Base-by-base conservation (phyloP, 2,888 invertebrate genomes). In the Cyaniris semiargus region DNA sequence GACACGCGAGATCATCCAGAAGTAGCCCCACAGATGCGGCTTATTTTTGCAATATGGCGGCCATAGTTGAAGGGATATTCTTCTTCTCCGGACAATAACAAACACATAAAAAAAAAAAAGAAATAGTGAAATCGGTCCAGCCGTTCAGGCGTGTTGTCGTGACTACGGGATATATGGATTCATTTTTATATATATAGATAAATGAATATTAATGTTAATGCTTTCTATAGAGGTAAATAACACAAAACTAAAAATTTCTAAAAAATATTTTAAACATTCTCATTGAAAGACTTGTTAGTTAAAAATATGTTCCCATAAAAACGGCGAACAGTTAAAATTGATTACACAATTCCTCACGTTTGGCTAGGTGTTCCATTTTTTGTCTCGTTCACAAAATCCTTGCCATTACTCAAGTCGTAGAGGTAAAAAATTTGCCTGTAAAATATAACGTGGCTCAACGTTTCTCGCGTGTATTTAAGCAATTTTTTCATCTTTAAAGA, bases 351-450 rank as follows among this genome's bases (percentile, higher is more conserved):
- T 81, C 81, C 79, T 83, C 82, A 82, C 85, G 80, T 85, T 85
- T 83, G 82, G 83, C 84, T 74, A 74, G 78, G 78, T 82, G 81
- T 81, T 82, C 80, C 80, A 84, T 84, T 74, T 88, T 88, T 86
- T 85, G 85, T 85, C 84, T 85, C 83, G 81, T 83, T 83, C 82
- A 83, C 81, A 83, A 86, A 89, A 88, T 88, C 82, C 83, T 80
- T 79, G 79, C 85, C 81, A 86, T 88, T 86, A 86, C 83, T 80
- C 77, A 80, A 82, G 83, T 79, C 76, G 76, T 79, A 70, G 76
- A 75, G 76, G 74, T 74, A 48, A 74, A 74, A 74, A 74, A 78
- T 78, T 79, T 77, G 76, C 75, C 44, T 44, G 27, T 74, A 53
- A 74, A 74, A 74, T 74, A 53, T 74, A 27, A 53, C 74, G 27